Evolutionary conservation across 2,797 vertebrate species (phyloP), one percentile per base, ranked within the genome.

Genomic region (Melanotaenia trifasciata): DNA sequence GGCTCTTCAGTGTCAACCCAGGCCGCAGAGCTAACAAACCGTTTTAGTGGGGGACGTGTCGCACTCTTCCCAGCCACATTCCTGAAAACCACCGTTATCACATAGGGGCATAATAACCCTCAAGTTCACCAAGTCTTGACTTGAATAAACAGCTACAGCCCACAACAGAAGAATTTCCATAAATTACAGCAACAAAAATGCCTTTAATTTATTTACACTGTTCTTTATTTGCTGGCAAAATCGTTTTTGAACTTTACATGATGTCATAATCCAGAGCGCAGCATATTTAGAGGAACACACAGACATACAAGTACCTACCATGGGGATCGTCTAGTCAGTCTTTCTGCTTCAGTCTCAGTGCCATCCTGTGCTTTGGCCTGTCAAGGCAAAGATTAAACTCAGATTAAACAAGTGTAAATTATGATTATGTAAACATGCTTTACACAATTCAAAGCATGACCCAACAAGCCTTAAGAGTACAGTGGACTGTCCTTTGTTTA

Each of bases 11-110:
- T 93, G 54, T 97, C 96, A 11, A 95, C 90, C 96, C 97, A 98
- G 85, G 96, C 93, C 22, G 95, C 95, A 0, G 96, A 96, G 90
- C 96, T 98, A 86, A 97, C 92, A 90, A 96, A 97, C 13, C 96
- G 95, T 56, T 97, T 97, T 60, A 99, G 91, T 0, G 96, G 96
- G 14, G 97, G 96, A 5, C 96, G 96, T 12, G 79, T 92, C 40
- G 93, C 88, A 1, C 82, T 94, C 92, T 96, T 97, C 43, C 96
- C 96, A 60, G 95, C 78, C 80, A 95, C 75, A 69, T 84, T 95
- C 95, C 96, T 96, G 94, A 66, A 93, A 94, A 90, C 85, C 90
- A 85, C 51, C 60, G 24, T 83, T 57, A 82, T 84, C 81, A 92
- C 76, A 91, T 47, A 76, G 43, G 56, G 61, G 72, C 73, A 89